phyloP scores from a whole-genome alignment of 2,888 invertebrate genomes.

The Hymenopus coronatus region DNA sequence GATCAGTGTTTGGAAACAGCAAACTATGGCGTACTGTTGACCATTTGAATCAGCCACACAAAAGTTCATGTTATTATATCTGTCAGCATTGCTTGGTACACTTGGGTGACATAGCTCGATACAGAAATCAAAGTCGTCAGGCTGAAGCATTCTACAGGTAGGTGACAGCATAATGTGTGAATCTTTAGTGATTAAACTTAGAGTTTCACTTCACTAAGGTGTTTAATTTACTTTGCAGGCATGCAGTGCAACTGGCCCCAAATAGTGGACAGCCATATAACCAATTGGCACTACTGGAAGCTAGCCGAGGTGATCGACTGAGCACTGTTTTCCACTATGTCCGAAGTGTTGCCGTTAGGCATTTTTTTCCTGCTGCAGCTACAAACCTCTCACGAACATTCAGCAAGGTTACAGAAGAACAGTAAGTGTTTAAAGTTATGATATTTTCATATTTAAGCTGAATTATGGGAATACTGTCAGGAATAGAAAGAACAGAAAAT shows the following conservation, averaged over 20 bases:
- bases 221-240: conserved; percentile 47
- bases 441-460: not conserved
- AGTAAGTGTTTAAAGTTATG: conserved; percentile 17
- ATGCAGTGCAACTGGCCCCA: conserved; percentile 70
- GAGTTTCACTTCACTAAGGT: not conserved
- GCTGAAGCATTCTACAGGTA: conserved; percentile 81
- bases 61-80: conserved; percentile 76
- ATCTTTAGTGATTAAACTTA: not conserved
- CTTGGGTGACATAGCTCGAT: conserved; percentile 82
- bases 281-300: conserved; percentile 79
- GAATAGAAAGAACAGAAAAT: no score
- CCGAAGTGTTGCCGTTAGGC: conserved; percentile 75
- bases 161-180: conserved; percentile 12
- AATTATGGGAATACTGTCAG: no score
- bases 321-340: conserved; percentile 85
- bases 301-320: conserved; percentile 75
- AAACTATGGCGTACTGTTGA: conserved; percentile 47
- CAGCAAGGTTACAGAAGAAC: conserved; percentile 32
- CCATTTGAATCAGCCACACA: conserved; percentile 53
- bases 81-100: conserved; percentile 88
- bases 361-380: conserved; percentile 81
- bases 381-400: conserved; percentile 76
- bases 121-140: conserved; percentile 74
- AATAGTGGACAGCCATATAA: conserved; percentile 87
- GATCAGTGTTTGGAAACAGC: conserved; percentile 49